Base-by-base conservation (phyloP, 2,888 invertebrate species). In the Cynaeus angustus region DNA sequence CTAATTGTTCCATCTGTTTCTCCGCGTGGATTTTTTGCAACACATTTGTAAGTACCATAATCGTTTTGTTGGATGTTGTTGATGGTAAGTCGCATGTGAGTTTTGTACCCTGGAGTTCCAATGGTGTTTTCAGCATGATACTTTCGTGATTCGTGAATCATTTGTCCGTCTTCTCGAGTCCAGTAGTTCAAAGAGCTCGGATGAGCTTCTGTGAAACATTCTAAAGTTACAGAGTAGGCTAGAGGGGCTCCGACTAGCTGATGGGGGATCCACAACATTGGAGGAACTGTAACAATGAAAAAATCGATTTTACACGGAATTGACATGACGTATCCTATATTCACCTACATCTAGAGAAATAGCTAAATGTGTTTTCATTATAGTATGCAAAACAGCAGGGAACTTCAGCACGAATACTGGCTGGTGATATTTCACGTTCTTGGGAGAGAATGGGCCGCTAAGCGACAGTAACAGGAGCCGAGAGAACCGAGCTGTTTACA, bases 201-300 rank as follows among this genome's bases (percentile, higher is more conserved):
- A 86, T 95, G 94, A 1, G 96, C 96, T 85, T 96, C 96, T 4
- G 95, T 94, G 82, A 93, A 92, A 82, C 96, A 96, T 86, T 96
- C 95, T 71, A 96, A 86, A 3, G 94, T 94, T 7, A 95, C 92
- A 78, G 93, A 92, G 84, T 92, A 94, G 72, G 92, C 92, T 68
- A 94, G 87, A 0, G 95, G 94, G 10, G 94, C 94, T 26, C 95
- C 95, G 37, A 96, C 95, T 74, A 96, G 87, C 85, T 96, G 96
- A 86, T 96, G 94, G 3, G 95, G 95, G 80, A 96, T 95, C 92
- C 92, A 94, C 66, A 96, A 88, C 94, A 95, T 95, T 6, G 96
- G 96, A 0, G 96, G 94, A 87, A 96, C 96, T 96, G 87, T 59
- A 88, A 88, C 58, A 74, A 70, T 53, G 13, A 58, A 61, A 33